Conservation (phyloP, 2,888 invertebrate species). For the Limnephilus marmoratus region DNA sequence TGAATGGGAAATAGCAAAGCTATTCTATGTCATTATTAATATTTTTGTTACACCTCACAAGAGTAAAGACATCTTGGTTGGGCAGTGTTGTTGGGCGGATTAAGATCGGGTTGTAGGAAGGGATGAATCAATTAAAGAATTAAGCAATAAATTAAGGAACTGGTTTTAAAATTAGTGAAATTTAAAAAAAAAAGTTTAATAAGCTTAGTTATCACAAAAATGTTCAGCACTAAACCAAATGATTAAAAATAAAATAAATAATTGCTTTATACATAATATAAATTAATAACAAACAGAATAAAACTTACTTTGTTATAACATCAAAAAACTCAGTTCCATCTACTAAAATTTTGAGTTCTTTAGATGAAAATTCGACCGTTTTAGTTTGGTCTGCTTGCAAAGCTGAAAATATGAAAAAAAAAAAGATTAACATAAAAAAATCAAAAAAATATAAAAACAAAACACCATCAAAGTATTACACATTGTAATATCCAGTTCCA, state of each 20-base stretch:
- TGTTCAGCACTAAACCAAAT: not conserved
- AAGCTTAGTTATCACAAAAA: too few relatives aligned
- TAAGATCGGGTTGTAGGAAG: too few relatives aligned
- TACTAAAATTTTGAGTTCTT: conserved; percentile 79
- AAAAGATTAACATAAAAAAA: conserved; percentile 12
- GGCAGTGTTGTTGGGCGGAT: too few relatives aligned
- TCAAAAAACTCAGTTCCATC: conserved; percentile 77
- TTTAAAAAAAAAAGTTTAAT: too few relatives aligned
- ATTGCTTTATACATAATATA: not conserved
- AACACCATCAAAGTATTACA: not conserved
- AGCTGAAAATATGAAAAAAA: conserved; percentile 69
- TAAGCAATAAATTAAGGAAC: not conserved
- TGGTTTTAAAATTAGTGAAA: not conserved
- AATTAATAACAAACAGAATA: conserved; percentile 59
- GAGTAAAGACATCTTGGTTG: too few relatives aligned
- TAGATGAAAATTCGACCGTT: conserved; percentile 76
- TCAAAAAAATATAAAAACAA: not conserved
- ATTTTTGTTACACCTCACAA: too few relatives aligned
- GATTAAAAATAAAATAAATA: not conserved
- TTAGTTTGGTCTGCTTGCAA: conserved; percentile 71
- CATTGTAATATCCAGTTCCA: not conserved
- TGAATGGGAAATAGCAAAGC: too few relatives aligned
- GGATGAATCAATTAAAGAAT: too few relatives aligned
- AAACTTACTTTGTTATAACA: conserved; percentile 79
- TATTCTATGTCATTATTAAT: too few relatives aligned